Evolutionary conservation across 2,888 invertebrate genomes (phyloP), one percentile per base, ranked within the genome.

Genomic region (Platynereis dumerilii): DNA sequence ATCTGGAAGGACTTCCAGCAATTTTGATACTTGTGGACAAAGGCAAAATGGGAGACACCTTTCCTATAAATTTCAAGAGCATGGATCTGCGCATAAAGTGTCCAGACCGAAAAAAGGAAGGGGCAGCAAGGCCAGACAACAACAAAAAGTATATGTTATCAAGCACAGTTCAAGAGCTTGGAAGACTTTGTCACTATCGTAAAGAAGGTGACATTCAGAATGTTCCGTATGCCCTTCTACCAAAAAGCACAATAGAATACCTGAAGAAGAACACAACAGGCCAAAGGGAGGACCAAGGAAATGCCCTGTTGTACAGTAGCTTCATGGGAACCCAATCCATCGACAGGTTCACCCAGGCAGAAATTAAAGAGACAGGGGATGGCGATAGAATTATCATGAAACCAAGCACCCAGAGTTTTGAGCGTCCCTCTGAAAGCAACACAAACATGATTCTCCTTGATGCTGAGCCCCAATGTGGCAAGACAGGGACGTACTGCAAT

Each of bases 11-110:
- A 10, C 57, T 67, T 22, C 67, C 67, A 22, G 60, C 60, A 29
- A 60, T 67, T 45, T n/a, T 67, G 48, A 64, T 67, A 17, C 29
- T 67, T 15, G 64, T 64, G 17, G 42, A 60, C 10, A 64, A 67
- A 44, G 67, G 67, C 10, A 53, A 56, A 44, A 24, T 67, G 57
- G 67, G 67, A 2, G 64, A 65, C 58, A 65, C 68, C 1, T 68
- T 65, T 42, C 68, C 68, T 12, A 28, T 27, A 10, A 65, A 53
- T 28, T 58, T 68, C 28, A 62, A 58, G 24, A 29, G 48, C 5
- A 68, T 68, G 68, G 68, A 68, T 55, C 58, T 65, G 7, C 27
- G 68, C 10, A 54, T 53, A 39, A 10, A 24, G 24, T 26, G 24
- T 24, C 17, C 22, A 20, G 22, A 22, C 3, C 7, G 20, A n/a